A percentile compares a stretch with the other conserved stretches of the same genome.
phyloP scores from a whole-genome alignment of 1,140 invertebrate species.

The Lethrus apterus region DNA sequence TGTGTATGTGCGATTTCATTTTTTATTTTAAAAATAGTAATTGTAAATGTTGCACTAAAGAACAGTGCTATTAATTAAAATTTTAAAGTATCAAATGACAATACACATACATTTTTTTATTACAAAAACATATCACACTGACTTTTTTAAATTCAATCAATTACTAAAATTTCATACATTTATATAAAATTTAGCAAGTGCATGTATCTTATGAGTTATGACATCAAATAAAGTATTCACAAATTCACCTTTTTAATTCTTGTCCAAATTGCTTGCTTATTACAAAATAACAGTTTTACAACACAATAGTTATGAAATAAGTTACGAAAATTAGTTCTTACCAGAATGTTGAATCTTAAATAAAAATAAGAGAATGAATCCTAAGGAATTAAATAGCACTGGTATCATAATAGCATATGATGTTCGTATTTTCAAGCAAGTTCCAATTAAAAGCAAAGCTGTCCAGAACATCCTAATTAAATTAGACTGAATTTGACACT shows the following conservation, averaged over 20 bases:
- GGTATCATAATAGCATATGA: conserved; percentile 45
- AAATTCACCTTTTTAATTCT: too few relatives aligned
- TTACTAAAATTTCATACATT: conserved; percentile 13
- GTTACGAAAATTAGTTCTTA: conserved; percentile 18
- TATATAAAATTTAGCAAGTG: conserved; percentile 10
- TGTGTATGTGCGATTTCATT: too few relatives aligned
- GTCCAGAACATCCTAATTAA: conserved; percentile 43
- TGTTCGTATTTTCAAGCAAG: conserved; percentile 42
- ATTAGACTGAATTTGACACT: conserved; percentile 32
- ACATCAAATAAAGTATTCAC: too few relatives aligned
- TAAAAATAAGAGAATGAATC: conserved; percentile 32
- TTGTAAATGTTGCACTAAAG: too few relatives aligned
- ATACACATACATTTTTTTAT: not conserved
- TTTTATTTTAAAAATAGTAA: too few relatives aligned
- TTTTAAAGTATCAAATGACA: too few relatives aligned
- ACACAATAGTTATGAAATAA: not conserved
- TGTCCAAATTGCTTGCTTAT: too few relatives aligned
- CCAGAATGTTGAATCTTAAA: conserved; percentile 32
- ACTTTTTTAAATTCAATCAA: not conserved
- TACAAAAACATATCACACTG: not conserved
- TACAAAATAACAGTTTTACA: not conserved
- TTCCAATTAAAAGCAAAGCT: conserved; percentile 40
- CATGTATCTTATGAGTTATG: too few relatives aligned
- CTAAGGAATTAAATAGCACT: conserved; percentile 38
- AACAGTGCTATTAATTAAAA: too few relatives aligned